Conservation (phyloP, 2,113 vertebrate genomes). For the Corythornis cristatus region DNA sequence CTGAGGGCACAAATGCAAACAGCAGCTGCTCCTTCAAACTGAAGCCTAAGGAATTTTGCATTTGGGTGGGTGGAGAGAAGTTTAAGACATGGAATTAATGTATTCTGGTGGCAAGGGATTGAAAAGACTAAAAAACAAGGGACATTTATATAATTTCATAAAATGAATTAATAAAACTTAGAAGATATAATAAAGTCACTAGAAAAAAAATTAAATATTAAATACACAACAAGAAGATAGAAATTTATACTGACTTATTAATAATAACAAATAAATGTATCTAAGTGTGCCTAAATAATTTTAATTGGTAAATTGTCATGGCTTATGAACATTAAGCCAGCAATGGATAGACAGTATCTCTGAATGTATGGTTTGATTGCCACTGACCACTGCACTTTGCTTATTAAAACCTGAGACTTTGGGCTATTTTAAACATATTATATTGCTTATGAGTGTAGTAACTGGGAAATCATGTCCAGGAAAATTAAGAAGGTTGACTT, state of each 20-base stretch:
- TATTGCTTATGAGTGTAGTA: not conserved
- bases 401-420: not conserved
- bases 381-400: not conserved
- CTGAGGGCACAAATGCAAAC: not conserved
- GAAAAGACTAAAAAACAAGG: not conserved
- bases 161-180: not conserved
- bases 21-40: not conserved
- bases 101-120: not conserved
- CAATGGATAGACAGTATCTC: not conserved
- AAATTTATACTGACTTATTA: not conserved
- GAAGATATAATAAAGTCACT: not conserved
- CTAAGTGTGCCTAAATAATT: not conserved
- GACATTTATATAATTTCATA: not conserved
- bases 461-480: not conserved
- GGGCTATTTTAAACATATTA: not conserved
- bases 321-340: not conserved
- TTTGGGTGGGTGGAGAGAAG: not conserved
- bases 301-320: not conserved
- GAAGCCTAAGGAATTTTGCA: not conserved
- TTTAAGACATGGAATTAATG: not conserved
- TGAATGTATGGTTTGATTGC: not conserved
- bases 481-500: not conserved
- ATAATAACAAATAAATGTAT: not conserved
- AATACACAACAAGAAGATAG: not conserved
- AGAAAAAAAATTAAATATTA: not conserved